phyloP scores from a whole-genome alignment of 2,113 vertebrate species.

The Macrotis lagotis region DNA sequence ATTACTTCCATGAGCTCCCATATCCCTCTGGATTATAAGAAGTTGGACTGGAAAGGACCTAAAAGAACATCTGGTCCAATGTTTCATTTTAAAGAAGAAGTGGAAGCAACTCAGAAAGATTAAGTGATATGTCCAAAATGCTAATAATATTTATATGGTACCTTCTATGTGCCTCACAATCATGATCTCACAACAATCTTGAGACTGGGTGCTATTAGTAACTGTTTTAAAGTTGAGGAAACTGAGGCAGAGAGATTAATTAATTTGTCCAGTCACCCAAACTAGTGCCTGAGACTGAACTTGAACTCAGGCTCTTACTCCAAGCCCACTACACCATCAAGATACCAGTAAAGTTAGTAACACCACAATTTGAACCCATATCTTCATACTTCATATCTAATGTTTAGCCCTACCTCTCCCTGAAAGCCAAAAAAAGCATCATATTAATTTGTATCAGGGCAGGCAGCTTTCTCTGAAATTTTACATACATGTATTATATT shows the following conservation, averaged over 20 bases:
- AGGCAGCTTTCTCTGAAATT: background rate
- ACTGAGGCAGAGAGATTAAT: background rate
- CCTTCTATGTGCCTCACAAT: background rate
- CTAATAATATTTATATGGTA: background rate
- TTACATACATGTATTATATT: background rate
- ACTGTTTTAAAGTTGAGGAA: background rate
- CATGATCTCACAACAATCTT: background rate
- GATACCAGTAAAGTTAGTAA: background rate
- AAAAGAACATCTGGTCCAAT: background rate
- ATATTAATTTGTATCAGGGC: background rate
- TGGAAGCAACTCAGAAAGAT: background rate
- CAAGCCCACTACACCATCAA: background rate
- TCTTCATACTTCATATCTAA: background rate
- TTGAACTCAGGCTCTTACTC: background rate
- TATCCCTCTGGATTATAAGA: background rate
- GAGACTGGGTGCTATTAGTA: background rate
- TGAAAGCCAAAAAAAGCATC: background rate
- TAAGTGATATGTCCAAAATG: background rate
- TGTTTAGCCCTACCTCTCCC: background rate
- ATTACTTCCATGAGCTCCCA: background rate
- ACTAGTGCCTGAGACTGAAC: background rate
- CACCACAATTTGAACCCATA: background rate
- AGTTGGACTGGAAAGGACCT: background rate
- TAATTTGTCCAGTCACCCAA: background rate
- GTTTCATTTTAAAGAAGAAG: background rate